These are phyloP conservation scores for Zosterops borbonicus DNA, from an alignment of 2,113 vertebrate species.

Conservation along the genomic window DNA sequence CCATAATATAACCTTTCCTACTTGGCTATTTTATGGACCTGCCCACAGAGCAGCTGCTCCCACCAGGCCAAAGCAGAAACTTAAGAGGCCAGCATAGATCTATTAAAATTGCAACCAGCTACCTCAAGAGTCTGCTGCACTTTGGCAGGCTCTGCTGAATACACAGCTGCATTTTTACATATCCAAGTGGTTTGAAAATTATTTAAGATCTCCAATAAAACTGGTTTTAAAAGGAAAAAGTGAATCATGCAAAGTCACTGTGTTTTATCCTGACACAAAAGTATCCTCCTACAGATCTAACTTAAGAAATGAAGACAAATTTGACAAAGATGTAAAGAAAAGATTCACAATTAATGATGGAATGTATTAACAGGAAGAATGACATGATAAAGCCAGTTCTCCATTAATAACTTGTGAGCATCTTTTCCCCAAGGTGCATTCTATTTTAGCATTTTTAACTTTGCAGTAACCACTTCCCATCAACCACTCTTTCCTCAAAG, in stretches of 20 bases:
- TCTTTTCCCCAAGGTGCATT: background rate
- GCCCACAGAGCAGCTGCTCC: background rate
- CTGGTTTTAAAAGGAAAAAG: slow-evolving; percentile 20
- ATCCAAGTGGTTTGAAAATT: background rate
- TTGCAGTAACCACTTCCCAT: slow-evolving; percentile 7
- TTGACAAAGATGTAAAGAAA: slow-evolving; percentile 34
- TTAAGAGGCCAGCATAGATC: background rate
- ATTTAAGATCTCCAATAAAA: background rate
- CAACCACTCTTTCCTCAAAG: background rate
- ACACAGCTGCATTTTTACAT: background rate
- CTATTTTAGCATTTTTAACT: slow-evolving; percentile 13
- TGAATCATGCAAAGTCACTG: slow-evolving; percentile 20
- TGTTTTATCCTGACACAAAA: slow-evolving; percentile 35
- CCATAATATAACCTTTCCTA: background rate
- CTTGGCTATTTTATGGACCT: background rate
- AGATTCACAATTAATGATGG: background rate
- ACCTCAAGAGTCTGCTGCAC: background rate
- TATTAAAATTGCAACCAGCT: background rate
- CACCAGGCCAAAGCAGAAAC: background rate
- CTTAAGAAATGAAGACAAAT: slow-evolving; percentile 21
- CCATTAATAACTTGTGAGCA: slow-evolving; percentile 33
- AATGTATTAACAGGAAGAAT: slow-evolving; percentile 31
- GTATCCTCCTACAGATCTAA: slow-evolving; percentile 29
- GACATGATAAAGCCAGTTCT: background rate
- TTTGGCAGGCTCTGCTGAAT: background rate